phyloP scores from a whole-genome alignment of 2,113 vertebrate genomes.

The Okapia johnstoni region DNA sequence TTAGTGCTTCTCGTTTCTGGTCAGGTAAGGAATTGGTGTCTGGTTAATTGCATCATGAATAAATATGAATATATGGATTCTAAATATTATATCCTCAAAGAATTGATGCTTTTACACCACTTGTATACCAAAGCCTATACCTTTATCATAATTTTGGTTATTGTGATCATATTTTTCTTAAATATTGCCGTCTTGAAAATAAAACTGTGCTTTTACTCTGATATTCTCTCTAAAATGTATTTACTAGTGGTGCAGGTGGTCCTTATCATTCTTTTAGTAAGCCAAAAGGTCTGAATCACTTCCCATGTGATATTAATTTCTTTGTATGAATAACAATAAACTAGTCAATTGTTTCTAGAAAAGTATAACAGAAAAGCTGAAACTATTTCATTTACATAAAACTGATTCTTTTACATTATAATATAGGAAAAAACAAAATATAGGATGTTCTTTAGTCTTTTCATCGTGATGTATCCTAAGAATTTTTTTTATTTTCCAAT shows the following conservation, averaged over 20 bases:
- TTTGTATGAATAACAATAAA: neutral
- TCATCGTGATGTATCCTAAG: neutral
- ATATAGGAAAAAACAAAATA: neutral
- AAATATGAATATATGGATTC: neutral
- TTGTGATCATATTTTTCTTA: neutral
- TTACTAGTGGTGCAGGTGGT: neutral
- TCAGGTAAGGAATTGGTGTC: neutral
- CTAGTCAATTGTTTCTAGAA: neutral
- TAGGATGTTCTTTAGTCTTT: neutral
- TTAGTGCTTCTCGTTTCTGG: neutral
- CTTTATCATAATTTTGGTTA: neutral
- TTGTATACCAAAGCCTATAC: neutral
- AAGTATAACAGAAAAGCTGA: neutral
- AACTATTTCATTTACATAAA: neutral
- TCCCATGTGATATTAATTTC: neutral
- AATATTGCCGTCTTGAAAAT: neutral
- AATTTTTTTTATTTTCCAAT: neutral
- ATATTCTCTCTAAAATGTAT: neutral
- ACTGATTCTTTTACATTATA: neutral
- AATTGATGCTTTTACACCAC: neutral
- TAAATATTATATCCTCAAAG: neutral
- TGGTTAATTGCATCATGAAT: neutral
- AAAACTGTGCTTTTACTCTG: neutral
- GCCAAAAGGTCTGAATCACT: neutral
- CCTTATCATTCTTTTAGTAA: neutral